Evolutionary conservation across 2,888 invertebrate species (phyloP).

Genomic region (Drosophila engyochracea): DNA sequence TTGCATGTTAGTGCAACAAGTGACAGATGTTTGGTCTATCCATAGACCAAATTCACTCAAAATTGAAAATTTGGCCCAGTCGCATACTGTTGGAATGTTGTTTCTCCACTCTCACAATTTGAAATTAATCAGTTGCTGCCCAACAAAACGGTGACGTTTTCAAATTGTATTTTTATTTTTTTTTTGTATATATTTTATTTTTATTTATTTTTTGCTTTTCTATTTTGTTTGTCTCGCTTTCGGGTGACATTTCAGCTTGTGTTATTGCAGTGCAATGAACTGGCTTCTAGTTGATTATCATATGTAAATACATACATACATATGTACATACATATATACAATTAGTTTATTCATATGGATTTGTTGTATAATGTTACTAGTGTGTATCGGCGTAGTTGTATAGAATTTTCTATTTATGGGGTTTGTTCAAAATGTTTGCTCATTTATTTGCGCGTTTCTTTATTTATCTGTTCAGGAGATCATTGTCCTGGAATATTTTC

Average conservation of each 20-base stretch:
- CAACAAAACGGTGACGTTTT: conserved; percentile 56
- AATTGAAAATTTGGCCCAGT: not conserved
- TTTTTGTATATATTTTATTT: conserved; percentile 26
- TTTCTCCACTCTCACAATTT: conserved; percentile 24
- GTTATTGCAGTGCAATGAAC: conserved; percentile 73
- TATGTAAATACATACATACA: not conserved
- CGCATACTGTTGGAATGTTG: not conserved
- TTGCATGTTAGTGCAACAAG: conserved; percentile 25
- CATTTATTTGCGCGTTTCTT: not conserved
- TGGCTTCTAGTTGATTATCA: conserved; percentile 69
- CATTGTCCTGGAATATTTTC: not conserved
- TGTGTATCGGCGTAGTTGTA: conserved; percentile 9
- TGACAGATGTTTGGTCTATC: conserved; percentile 16
- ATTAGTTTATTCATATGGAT: not conserved
- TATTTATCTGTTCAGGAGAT: not conserved
- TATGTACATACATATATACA: not conserved
- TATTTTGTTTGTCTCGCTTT: conserved; percentile 30
- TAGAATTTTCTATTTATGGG: conserved; percentile 25
- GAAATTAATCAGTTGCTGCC: conserved; percentile 56
- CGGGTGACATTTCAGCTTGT: conserved; percentile 31
- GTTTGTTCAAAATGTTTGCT: conserved; percentile 58
- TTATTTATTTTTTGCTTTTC: conserved; percentile 39
- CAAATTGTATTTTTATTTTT: conserved; percentile 40
- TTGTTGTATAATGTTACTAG: not conserved
- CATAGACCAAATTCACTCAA: not conserved